Evolutionary conservation across 2,888 invertebrate species (phyloP).

Genomic region (Sthenelais limicola): DNA sequence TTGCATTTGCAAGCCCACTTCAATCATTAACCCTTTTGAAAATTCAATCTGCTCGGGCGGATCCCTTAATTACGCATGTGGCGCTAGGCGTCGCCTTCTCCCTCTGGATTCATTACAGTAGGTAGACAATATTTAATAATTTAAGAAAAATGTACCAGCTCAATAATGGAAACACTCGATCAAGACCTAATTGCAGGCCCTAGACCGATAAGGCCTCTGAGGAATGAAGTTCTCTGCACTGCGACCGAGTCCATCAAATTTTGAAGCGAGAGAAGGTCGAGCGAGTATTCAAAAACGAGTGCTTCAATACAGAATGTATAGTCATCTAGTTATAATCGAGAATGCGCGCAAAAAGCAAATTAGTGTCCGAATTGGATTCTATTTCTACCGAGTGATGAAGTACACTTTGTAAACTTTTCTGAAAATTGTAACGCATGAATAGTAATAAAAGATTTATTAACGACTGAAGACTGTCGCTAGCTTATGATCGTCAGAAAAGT

Average conservation of each 20-base stretch:
- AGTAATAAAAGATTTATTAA: no score
- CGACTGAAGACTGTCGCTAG: no score
- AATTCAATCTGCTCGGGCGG: slow-evolving; percentile 30
- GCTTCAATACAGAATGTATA: no score
- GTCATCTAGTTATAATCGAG: no score
- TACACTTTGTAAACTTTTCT: no score
- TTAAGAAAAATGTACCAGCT: slow-evolving; percentile 21
- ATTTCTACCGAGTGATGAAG: no score
- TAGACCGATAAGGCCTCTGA: slow-evolving; percentile 9
- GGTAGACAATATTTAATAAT: slow-evolving; percentile 39
- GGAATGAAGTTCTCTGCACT: not conserved
- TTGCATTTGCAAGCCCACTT: slow-evolving; percentile 23
- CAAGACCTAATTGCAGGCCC: slow-evolving; percentile 23
- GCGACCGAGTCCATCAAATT: slow-evolving; percentile 9
- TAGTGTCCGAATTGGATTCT: no score
- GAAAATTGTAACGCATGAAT: no score
- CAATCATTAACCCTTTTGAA: slow-evolving; percentile 33
- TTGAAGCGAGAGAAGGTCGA: no score
- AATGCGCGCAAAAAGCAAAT: no score
- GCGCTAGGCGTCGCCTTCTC: not conserved
- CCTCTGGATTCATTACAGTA: slow-evolving; percentile 26
- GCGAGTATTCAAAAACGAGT: no score
- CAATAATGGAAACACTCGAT: slow-evolving; percentile 35
- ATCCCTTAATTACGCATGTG: slow-evolving; percentile 13
- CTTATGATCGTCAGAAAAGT: no score